Base-by-base conservation (phyloP, 2,888 invertebrate species). In the Drosophila phalerata region DNA sequence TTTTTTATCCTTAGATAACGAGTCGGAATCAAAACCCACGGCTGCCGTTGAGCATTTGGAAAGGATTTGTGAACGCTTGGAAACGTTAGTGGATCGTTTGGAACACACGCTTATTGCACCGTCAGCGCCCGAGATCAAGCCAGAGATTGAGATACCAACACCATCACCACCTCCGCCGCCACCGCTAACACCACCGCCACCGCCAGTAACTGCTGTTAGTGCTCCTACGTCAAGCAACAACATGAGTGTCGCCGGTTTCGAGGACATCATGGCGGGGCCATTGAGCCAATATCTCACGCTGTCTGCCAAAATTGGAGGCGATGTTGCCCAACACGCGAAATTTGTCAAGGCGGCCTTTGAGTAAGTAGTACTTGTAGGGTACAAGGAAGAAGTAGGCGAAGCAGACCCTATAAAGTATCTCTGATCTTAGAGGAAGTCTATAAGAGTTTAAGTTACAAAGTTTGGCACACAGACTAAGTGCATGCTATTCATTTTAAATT, bases 291-390 rank as follows among this genome's bases (percentile, higher is more conserved):
- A 96, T 92, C 91, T 97, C 71, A 93, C 94, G 67, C 93, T 96
- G 66, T 97, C 98, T 69, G 93, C 94, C 90, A 94, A 96, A 93
- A 97, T 98, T 79, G 97, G 97, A 43, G 97, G 96, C 22, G 97
- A 97, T 94, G 96, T 97, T 47, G 96, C 96, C 58, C 93, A 95
- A 69, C 97, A 98, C 91, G 96, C 97, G 66, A 94, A 94, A 69
- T 94, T 97, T 79, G 98, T 98, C 51, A 94, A 96, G 83, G 94
- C 95, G 71, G 97, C 97, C 37, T 98, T 98, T 92, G 95, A 96
- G 96, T 96, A 91, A 95, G 95, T 94, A 0, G 10, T n/a, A 2
- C 2, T n/a, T n/a, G 34, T 37, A n/a, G 34, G 5, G n/a, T n/a
- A 37, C 0, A 37, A 37, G 37, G 37, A 6, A n/a, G 10, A 30